A percentile compares a stretch with the other conserved stretches of the same genome.
Evolutionary conservation across 1,140 invertebrate species (phyloP).

Genomic region (Elymnias hypermnestra): DNA sequence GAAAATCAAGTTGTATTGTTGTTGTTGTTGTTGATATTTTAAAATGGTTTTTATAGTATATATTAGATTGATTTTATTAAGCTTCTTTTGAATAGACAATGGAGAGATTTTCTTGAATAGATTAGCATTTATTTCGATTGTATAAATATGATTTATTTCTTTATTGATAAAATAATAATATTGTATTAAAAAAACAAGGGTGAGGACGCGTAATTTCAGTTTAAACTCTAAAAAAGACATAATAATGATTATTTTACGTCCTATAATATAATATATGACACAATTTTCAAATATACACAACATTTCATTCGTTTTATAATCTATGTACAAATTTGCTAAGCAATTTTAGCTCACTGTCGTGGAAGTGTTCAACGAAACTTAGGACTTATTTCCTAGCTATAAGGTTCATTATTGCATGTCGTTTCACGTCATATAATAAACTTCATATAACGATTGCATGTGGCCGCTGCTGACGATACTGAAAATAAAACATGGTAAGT

Average conservation of each 20-base stretch:
- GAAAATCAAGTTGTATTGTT: too few relatives aligned
- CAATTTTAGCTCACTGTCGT: conserved; percentile 5
- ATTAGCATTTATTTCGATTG: too few relatives aligned
- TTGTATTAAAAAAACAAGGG: too few relatives aligned
- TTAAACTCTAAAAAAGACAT: not conserved
- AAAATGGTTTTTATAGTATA: too few relatives aligned
- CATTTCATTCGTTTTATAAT: not conserved
- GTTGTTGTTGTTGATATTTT: too few relatives aligned
- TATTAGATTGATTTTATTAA: too few relatives aligned
- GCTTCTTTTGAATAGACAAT: too few relatives aligned
- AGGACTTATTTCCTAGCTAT: not conserved
- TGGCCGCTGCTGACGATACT: not conserved
- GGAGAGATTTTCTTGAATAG: too few relatives aligned
- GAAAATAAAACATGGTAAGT: not conserved
- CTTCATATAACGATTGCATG: not conserved
- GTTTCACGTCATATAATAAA: too few relatives aligned
- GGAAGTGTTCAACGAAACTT: not conserved
- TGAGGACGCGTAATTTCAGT: too few relatives aligned
- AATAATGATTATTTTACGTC: not conserved
- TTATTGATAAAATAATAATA: too few relatives aligned
- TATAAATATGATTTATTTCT: too few relatives aligned
- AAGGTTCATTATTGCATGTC: conserved; percentile 4
- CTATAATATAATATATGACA: conserved; percentile 1
- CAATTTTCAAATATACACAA: conserved; percentile 2
- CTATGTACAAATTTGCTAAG: conserved; percentile 3